Conservation (phyloP, 2,113 vertebrate genomes). For the Bubo bubo region DNA sequence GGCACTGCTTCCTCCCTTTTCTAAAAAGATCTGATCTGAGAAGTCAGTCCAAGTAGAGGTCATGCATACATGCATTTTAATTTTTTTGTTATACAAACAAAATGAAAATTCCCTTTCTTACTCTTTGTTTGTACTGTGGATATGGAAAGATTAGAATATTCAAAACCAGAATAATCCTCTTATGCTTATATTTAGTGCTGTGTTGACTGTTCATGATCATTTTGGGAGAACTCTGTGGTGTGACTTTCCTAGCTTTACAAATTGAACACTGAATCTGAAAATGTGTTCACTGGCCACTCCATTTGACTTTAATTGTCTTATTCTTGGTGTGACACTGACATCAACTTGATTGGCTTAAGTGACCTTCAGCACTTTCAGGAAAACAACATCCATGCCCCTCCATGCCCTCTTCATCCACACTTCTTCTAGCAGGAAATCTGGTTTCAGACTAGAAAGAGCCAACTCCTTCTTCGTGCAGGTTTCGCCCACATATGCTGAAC, state of each 20-base stretch:
- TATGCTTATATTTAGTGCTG: slow-evolving; percentile 19
- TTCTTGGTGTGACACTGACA: background rate
- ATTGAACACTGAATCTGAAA: background rate
- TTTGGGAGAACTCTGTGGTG: background rate
- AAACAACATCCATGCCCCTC: background rate
- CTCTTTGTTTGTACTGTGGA: background rate
- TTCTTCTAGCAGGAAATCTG: background rate
- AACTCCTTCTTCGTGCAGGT: background rate
- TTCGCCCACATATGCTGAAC: background rate
- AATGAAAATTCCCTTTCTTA: background rate
- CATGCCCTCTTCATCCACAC: rapidly evolving
- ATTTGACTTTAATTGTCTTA: background rate
- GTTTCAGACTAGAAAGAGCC: background rate
- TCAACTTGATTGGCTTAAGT: background rate
- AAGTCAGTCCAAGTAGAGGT: background rate
- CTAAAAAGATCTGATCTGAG: background rate
- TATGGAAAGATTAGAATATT: slow-evolving; percentile 32
- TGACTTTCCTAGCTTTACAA: background rate
- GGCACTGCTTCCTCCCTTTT: background rate
- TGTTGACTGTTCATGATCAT: background rate
- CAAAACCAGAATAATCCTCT: slow-evolving; percentile 27
- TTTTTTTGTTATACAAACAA: background rate
- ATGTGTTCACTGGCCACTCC: background rate
- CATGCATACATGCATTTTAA: background rate
- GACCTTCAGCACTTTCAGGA: background rate